phyloP scores from a whole-genome alignment of 2,888 invertebrate species.

The Nomada hirtipes region DNA sequence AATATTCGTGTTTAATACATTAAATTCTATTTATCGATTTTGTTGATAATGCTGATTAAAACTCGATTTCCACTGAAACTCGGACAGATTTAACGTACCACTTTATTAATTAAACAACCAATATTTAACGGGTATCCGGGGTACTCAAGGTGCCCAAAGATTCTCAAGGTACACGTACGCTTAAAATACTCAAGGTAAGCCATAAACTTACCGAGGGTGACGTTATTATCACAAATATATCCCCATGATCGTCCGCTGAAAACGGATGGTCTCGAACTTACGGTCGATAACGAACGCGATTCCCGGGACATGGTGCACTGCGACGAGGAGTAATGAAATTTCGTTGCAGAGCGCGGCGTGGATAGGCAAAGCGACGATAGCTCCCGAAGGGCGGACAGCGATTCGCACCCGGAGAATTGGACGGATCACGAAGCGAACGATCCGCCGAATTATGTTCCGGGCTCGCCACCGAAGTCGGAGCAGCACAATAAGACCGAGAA shows the following conservation, averaged over 20 bases:
- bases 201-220: background rate
- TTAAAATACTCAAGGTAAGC: background rate
- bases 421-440: slow-evolving; percentile 90
- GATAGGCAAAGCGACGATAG: slow-evolving; percentile 86
- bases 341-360: slow-evolving; percentile 83
- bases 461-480: slow-evolving; percentile 87
- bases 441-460: slow-evolving; percentile 86
- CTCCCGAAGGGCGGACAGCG: slow-evolving; percentile 86
- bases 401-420: slow-evolving; percentile 86
- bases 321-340: slow-evolving; percentile 55
- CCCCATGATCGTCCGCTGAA: too few relatives aligned
- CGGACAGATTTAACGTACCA: too few relatives aligned
- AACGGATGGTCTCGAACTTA: slow-evolving; percentile 1
- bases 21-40: too few relatives aligned
- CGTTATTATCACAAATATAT: too few relatives aligned
- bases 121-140: too few relatives aligned
- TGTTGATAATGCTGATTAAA: too few relatives aligned
- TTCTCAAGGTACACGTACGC: too few relatives aligned
- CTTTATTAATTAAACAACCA: too few relatives aligned
- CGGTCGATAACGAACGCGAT: background rate
- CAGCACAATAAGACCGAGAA: slow-evolving; percentile 85
- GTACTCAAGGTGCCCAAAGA: too few relatives aligned
- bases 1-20: too few relatives aligned
- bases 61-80: too few relatives aligned
- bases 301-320: background rate